Conservation (phyloP, 2,888 invertebrate genomes). For the Coleophora deauratella region DNA sequence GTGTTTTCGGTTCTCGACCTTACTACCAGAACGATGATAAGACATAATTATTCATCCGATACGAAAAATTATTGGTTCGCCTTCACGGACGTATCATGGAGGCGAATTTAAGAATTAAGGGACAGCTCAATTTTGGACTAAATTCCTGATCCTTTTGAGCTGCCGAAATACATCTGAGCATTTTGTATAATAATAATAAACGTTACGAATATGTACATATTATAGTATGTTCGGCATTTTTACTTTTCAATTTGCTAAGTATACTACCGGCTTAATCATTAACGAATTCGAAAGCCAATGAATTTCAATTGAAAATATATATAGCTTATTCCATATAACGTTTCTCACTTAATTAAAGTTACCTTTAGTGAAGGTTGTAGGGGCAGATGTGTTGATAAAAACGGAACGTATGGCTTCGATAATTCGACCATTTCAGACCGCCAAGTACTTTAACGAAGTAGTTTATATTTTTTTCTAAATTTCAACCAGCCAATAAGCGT, state of each 20-base stretch:
- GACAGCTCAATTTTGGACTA: slow-evolving; percentile 53
- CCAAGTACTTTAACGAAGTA: slow-evolving; percentile 31
- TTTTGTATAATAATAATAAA: too few species aligned
- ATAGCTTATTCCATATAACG: slow-evolving; percentile 34
- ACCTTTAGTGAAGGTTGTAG: slow-evolving; percentile 30
- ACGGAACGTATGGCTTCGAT: slow-evolving; percentile 35
- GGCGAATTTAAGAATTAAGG: slow-evolving; percentile 32
- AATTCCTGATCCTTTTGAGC: slow-evolving; percentile 7
- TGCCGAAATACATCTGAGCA: not conserved
- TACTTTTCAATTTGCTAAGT: too few species aligned
- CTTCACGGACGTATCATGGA: slow-evolving; percentile 38
- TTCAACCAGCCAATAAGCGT: slow-evolving; percentile 18
- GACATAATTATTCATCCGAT: slow-evolving; percentile 64
- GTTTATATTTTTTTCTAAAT: slow-evolving; percentile 30
- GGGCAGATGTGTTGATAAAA: slow-evolving; percentile 52
- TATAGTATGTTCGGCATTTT: too few species aligned
- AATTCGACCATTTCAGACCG: slow-evolving; percentile 37
- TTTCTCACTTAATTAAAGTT: slow-evolving; percentile 62
- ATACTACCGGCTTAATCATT: slow-evolving; percentile 4
- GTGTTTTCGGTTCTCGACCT: slow-evolving; percentile 50
- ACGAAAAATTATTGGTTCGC: slow-evolving; percentile 60
- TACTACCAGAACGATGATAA: slow-evolving; percentile 56
- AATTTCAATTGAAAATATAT: slow-evolving; percentile 42
- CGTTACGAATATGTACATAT: too few species aligned
- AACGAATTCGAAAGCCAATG: slow-evolving; percentile 19